A percentile compares a stretch with the other conserved stretches of the same genome.
phyloP scores from a whole-genome alignment of 1,140 invertebrate genomes.

The Yoshiicerus persimilis region DNA sequence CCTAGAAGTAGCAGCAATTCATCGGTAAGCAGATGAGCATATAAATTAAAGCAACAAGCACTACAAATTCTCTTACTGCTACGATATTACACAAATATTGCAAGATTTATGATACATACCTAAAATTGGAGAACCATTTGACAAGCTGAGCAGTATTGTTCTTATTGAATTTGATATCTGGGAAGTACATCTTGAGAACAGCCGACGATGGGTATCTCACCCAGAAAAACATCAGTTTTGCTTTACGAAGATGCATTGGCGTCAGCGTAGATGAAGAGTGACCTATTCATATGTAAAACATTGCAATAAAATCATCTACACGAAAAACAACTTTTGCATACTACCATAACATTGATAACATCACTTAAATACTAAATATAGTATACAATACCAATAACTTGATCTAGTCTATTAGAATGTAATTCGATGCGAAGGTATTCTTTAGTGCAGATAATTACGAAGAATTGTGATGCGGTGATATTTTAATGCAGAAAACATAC shows the following conservation, averaged over 20 bases:
- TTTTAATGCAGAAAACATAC: neutral
- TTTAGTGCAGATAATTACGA: neutral
- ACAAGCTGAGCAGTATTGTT: conserved; percentile 99
- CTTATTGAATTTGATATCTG: conserved; percentile 99
- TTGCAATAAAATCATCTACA: neutral
- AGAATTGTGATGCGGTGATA: neutral
- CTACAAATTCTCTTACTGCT: no score
- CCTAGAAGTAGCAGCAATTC: no score
- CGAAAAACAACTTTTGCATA: neutral
- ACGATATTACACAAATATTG: no score
- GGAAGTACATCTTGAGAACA: conserved; percentile 99
- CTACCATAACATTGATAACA: neutral
- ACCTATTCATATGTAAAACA: conserved; percentile 57
- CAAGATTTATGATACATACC: no score
- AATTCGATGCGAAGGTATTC: neutral
- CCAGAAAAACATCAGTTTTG: conserved; percentile 99
- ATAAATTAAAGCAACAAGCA: no score
- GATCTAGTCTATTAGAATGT: neutral
- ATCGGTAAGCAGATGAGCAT: no score
- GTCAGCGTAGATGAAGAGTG: conserved; percentile 88
- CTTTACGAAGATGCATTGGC: conserved; percentile 99
- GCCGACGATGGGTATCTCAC: conserved; percentile 97
- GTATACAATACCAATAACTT: neutral
- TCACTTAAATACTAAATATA: neutral
- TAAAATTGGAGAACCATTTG: conserved; percentile 99